phyloP scores from a whole-genome alignment of 1,140 invertebrate genomes.

The Drosophila ogumai region DNA sequence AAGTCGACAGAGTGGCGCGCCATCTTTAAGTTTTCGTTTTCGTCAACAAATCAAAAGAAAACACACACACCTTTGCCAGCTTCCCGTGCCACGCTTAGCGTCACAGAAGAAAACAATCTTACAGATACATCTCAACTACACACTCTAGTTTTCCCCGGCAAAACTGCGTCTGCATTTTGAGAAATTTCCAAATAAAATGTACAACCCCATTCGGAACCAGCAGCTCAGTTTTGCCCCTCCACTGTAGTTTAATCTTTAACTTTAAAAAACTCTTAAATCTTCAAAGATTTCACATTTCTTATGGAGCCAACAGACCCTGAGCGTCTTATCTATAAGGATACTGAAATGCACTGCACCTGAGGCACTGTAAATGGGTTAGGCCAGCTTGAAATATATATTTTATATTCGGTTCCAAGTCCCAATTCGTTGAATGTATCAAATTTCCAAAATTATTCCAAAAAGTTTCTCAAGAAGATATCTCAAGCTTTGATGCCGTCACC shows the following conservation, averaged over 20 bases:
- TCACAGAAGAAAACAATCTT: constrained; percentile 55
- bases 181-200: constrained; percentile 19
- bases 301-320: constrained; percentile 45
- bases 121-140: constrained; percentile 35
- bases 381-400: constrained; percentile 29
- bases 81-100: constrained; percentile 72
- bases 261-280: constrained; percentile 28
- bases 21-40: constrained; percentile 41
- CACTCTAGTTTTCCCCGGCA: constrained; percentile 28
- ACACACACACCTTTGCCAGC: constrained; percentile 52
- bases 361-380: constrained; percentile 34
- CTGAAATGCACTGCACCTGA: constrained; percentile 48
- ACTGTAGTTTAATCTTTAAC: constrained; percentile 56
- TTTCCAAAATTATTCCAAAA: neutral
- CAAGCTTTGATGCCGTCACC: constrained; percentile 20
- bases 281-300: constrained; percentile 45
- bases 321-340: constrained; percentile 48
- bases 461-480: constrained; percentile 16
- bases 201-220: constrained; percentile 23
- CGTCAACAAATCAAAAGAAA: constrained; percentile 8
- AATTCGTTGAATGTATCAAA: neutral
- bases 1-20: constrained; percentile 7
- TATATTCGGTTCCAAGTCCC: neutral
- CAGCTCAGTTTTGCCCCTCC: constrained; percentile 29
- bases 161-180: constrained; percentile 32